Base-by-base conservation (phyloP, 2,113 vertebrate genomes). In the Paracanthobrama guichenoti region DNA sequence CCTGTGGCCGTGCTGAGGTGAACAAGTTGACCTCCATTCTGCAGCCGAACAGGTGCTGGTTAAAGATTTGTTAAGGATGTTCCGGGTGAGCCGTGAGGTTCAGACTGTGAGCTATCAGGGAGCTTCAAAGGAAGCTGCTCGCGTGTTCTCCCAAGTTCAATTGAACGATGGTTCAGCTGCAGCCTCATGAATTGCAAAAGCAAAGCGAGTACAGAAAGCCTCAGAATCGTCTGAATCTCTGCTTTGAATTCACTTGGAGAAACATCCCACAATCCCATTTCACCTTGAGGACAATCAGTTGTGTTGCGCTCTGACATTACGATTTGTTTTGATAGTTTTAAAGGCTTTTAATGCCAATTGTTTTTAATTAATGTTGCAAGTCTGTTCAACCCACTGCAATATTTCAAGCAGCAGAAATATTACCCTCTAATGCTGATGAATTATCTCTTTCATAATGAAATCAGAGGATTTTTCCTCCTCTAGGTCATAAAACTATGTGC, bases 121-220 rank as follows among this genome's bases (percentile, higher is more conserved):
- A 78, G 75, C 91, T 90, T 89, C 91, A 91, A 82, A 81, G 85
- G 84, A 14, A 84, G 48, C 66, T 71, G 82, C 87, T 20, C 13
- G 57, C 48, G n/a, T 6, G 53, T 85, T 59, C 75, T 53, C 4
- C n/a, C 26, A 35, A 67, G 74, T 85, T 88, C 81, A 85, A 74
- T 78, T 59, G 84, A 82, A 71, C 53, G 67, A 88, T 83, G 72
- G 42, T 80, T 44, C 20, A 82, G 44, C 35, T 57, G 66, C 80
- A 57, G 79, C 81, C 81, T 86, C 81, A 92, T 92, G 91, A 91
- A 91, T 90, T 87, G 81, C 67, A 88, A 90, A 91, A 90, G 90
- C 90, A 88, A 91, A 90, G 91, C 86, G 91, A 88, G 84, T 78
- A 60, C 8, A 74, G 84, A 82, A 89, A 86, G 85, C 86, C 35